These are phyloP conservation scores for Fulmarus glacialis DNA, from an alignment of 2,113 vertebrate genomes.

Conservation along the genomic window DNA sequence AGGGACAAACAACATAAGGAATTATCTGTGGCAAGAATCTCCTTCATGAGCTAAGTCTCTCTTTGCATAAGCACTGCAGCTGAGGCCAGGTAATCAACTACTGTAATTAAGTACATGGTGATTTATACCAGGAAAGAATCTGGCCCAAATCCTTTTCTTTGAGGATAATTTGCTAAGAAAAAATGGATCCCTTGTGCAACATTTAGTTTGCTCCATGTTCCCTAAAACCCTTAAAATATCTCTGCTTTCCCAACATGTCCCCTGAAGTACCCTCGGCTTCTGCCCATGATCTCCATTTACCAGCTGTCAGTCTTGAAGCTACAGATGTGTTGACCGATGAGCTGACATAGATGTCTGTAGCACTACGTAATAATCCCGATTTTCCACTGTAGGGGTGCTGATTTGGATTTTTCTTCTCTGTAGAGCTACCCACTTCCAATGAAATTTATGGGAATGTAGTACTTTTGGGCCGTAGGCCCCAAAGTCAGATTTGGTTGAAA, in stretches of 20 bases:
- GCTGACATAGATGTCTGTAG: background rate
- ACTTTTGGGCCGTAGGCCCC: background rate
- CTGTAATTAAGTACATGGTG: background rate
- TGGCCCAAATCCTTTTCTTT: background rate
- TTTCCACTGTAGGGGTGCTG: background rate
- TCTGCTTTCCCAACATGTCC: background rate
- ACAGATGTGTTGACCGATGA: background rate
- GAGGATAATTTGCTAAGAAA: background rate
- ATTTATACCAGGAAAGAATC: background rate
- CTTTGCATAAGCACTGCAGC: background rate
- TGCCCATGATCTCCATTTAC: background rate
- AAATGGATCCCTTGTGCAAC: background rate
- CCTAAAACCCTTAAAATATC: background rate
- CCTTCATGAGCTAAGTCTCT: background rate
- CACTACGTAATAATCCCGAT: background rate
- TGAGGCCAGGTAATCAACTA: background rate
- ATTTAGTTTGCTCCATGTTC: background rate
- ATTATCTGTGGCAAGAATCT: background rate
- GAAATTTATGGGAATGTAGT: background rate
- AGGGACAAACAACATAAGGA: background rate
- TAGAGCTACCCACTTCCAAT: background rate
- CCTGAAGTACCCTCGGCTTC: background rate
- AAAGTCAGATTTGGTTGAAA: background rate
- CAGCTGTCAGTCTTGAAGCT: background rate
- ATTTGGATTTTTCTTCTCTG: background rate